Evolutionary conservation across 2,888 invertebrate species (phyloP).

Genomic region (Heteromurus nitidus): DNA sequence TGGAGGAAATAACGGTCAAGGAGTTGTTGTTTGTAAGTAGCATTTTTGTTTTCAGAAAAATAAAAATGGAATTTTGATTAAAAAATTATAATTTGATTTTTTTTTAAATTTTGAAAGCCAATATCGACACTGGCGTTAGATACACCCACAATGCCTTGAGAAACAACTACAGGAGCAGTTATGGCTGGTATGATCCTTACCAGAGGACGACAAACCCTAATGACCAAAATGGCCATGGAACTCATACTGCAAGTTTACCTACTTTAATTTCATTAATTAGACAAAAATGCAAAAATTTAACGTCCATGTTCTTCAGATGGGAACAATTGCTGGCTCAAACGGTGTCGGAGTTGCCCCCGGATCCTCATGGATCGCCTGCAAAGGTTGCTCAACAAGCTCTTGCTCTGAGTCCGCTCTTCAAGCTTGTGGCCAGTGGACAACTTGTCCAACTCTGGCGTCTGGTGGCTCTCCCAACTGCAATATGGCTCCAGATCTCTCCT

Average conservation of each 20-base stretch:
- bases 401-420: conserved; percentile 31
- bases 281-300: too few relatives aligned
- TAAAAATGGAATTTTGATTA: too few relatives aligned
- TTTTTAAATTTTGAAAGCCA: neutral
- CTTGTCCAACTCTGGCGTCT: conserved; percentile 49
- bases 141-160: conserved; percentile 51
- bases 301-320: too few relatives aligned
- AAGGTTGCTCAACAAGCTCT: conserved; percentile 44
- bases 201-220: neutral
- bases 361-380: conserved; percentile 59
- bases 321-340: conserved; percentile 44
- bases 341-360: conserved; percentile 58
- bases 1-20: conserved; percentile 37
- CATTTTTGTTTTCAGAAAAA: too few relatives aligned
- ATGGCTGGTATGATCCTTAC: conserved; percentile 57
- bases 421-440: conserved; percentile 46
- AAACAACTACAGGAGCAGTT: conserved; percentile 2
- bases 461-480: conserved; percentile 23
- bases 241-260: too few relatives aligned
- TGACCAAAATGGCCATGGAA: conserved; percentile 44
- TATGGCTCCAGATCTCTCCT: conserved; percentile 51
- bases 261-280: too few relatives aligned
- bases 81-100: neutral
- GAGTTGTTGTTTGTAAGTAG: conserved; percentile 58
- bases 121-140: conserved; percentile 21